phyloP scores from a whole-genome alignment of 2,888 invertebrate genomes.

The Microchrysa polita region DNA sequence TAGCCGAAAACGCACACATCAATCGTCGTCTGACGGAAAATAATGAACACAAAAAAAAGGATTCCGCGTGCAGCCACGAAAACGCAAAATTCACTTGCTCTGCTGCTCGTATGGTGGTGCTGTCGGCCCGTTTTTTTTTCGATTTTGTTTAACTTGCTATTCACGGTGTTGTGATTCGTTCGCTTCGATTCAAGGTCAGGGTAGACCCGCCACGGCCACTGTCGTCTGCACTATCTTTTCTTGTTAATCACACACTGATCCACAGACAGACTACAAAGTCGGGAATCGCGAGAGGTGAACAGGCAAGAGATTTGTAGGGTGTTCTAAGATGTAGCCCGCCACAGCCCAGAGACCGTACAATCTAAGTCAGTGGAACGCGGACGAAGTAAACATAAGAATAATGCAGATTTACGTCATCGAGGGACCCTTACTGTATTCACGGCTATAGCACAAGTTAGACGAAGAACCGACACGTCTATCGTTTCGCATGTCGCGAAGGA shows the following conservation, averaged over 20 bases:
- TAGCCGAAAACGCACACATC: no score
- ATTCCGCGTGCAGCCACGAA: not conserved
- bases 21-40: not conserved
- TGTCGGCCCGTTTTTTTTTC: not conserved
- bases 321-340: not conserved
- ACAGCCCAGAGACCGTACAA: not conserved
- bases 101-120: not conserved
- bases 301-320: not conserved
- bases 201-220: constrained; percentile 37
- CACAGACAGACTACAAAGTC: constrained; percentile 9
- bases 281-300: constrained; percentile 2
- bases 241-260: not conserved
- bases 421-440: no score
- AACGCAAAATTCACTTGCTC: constrained; percentile 30
- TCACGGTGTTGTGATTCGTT: constrained; percentile 11
- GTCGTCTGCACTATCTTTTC: constrained; percentile 6
- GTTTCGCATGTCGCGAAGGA: not conserved
- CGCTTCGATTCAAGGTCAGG: constrained; percentile 35
- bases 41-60: not conserved
- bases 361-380: constrained; percentile 18
- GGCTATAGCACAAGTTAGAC: no score
- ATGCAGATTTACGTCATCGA: not conserved
- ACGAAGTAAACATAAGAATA: not conserved
- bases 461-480: no score
- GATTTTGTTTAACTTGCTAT: constrained; percentile 25